Conservation (phyloP, 2,888 invertebrate genomes). For the Nematopogon swammerdamellus region DNA sequence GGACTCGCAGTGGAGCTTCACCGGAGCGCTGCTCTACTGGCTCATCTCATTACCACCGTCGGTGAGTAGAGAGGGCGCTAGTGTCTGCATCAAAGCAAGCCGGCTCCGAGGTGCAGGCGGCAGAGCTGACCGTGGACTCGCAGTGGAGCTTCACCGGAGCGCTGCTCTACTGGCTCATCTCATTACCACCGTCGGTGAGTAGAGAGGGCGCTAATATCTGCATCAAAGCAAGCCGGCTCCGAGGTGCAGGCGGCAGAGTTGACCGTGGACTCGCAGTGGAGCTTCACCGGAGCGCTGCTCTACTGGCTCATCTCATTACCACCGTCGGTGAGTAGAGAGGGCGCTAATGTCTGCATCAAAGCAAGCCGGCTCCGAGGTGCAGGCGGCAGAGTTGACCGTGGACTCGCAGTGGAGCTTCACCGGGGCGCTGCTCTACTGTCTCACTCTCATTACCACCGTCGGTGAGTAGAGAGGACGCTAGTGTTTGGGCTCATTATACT, state of each 20-base stretch:
- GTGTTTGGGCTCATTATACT: too few species aligned
- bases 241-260: slow-evolving; percentile 23
- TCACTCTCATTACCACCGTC: slow-evolving; percentile 74
- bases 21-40: slow-evolving; percentile 23
- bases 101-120: too few species aligned
- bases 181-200: too few species aligned
- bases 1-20: too few species aligned
- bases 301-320: slow-evolving; percentile 56
- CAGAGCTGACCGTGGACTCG: too few species aligned
- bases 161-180: too few species aligned
- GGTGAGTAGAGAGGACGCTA: slow-evolving; percentile 63
- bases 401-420: slow-evolving; percentile 65
- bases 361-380: too few species aligned
- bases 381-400: slow-evolving; percentile 9
- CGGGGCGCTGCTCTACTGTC: slow-evolving; percentile 68
- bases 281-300: slow-evolving; percentile 67
- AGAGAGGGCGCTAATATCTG: too few species aligned
- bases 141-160: slow-evolving; percentile 70
- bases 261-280: slow-evolving; percentile 54
- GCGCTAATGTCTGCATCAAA: slow-evolving; percentile 4
- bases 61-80: too few species aligned
- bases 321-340: slow-evolving; percentile 42
- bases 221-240: too few species aligned
- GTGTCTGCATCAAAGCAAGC: too few species aligned
- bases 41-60: slow-evolving; percentile 21